Conservation (phyloP, 2,888 invertebrate species). For the Chironomus tentans region DNA sequence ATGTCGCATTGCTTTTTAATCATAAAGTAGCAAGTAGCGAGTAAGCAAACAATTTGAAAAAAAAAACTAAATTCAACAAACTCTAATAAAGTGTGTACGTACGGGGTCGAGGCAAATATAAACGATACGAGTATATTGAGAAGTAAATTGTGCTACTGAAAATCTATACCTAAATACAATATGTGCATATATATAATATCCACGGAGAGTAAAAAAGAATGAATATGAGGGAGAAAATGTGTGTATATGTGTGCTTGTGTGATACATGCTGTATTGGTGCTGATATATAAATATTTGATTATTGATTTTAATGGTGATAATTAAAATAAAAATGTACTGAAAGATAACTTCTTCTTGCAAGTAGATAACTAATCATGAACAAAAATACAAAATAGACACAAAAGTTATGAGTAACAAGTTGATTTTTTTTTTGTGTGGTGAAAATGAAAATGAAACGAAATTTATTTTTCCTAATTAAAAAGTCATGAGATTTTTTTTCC, state of each 20-base stretch:
- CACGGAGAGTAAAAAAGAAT: neutral
- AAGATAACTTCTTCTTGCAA: neutral
- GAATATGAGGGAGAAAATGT: neutral
- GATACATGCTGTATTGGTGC: neutral
- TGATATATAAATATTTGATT: neutral
- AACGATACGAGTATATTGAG: neutral
- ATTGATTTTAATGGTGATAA: neutral
- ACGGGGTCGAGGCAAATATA: neutral
- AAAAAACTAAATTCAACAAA: neutral
- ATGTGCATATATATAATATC: neutral
- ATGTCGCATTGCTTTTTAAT: neutral
- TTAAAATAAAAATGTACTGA: neutral
- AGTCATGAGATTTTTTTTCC: neutral
- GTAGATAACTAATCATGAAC: neutral
- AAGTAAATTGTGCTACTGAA: neutral
- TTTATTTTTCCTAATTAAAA: neutral
- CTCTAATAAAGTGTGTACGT: neutral
- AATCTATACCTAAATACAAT: neutral
- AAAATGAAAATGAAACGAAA: neutral
- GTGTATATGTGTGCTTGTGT: neutral
- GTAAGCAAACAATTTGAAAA: neutral
- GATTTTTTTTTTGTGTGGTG: neutral
- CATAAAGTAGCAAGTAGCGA: neutral
- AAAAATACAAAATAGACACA: neutral
- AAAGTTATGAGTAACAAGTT: neutral